These are phyloP conservation scores for Sylvia atricapilla DNA, from an alignment of 2,113 vertebrate species.

Conservation along the genomic window DNA sequence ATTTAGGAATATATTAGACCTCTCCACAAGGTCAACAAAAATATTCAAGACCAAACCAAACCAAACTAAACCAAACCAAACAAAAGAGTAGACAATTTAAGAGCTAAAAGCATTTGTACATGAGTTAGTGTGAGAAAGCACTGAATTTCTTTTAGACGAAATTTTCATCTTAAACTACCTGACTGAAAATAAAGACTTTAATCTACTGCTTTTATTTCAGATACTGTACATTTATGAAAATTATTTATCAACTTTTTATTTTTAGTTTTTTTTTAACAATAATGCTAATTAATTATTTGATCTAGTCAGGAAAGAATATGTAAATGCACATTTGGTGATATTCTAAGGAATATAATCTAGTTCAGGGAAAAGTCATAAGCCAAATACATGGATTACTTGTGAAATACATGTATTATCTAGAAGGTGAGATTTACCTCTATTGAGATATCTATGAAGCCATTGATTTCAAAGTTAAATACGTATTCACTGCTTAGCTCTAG, in stretches of 20 bases:
- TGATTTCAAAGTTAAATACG: neutral
- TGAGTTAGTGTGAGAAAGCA: neutral
- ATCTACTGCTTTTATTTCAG: neutral
- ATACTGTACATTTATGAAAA: neutral
- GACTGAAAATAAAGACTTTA: neutral
- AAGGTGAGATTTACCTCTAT: neutral
- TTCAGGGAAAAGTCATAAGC: neutral
- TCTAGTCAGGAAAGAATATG: neutral
- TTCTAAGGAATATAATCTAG: neutral
- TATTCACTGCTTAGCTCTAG: neutral
- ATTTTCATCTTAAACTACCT: neutral
- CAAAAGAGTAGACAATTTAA: neutral
- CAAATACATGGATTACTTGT: neutral
- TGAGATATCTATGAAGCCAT: neutral
- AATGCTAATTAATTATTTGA: neutral
- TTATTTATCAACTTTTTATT: rapidly evolving
- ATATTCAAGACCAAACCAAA: neutral
- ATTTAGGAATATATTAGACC: neutral
- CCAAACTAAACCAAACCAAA: neutral
- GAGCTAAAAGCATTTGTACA: neutral
- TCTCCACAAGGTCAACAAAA: neutral
- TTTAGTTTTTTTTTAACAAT: rapidly evolving
- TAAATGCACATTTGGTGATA: neutral
- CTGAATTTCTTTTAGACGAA: neutral
- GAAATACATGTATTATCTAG: neutral